A percentile compares a stretch with the other conserved stretches of the same genome.
These are phyloP conservation scores for Tuberolachnus salignus DNA, from an alignment of 2,888 invertebrate genomes.

Conservation along the genomic window DNA sequence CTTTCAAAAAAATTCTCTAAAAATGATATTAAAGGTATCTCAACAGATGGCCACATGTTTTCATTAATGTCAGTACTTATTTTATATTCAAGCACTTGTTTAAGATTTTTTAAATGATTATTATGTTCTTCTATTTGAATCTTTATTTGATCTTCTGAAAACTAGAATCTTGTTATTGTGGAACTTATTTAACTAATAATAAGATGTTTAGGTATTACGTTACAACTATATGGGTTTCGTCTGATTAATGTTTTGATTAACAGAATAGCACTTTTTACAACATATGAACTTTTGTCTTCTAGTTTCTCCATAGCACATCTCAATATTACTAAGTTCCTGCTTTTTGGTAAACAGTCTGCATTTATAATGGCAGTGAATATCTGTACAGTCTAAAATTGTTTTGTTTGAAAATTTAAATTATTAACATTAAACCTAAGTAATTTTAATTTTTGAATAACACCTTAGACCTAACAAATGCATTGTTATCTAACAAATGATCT, in stretches of 20 bases:
- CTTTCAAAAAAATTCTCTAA: conserved; percentile 22
- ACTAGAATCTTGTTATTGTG: conserved; percentile 9
- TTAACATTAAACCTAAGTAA: background rate
- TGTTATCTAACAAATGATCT: conserved; percentile 82
- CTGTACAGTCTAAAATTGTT: conserved; percentile 69
- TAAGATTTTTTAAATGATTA: background rate
- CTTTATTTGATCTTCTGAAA: conserved; percentile 26
- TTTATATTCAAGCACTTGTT: conserved; percentile 15
- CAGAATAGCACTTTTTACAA: conserved; percentile 83
- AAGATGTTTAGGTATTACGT: conserved; percentile 63
- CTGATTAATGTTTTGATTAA: conserved; percentile 76
- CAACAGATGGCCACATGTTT: conserved; percentile 30
- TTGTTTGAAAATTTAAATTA: conserved; percentile 9
- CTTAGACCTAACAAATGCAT: conserved; percentile 85
- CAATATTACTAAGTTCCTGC: conserved; percentile 72
- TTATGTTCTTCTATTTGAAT: conserved; percentile 21
- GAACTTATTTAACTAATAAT: background rate
- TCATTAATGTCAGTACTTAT: background rate
- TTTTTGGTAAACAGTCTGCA: conserved; percentile 79
- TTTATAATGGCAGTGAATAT: conserved; percentile 81
- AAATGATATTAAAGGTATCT: conserved; percentile 30
- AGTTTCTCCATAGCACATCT: conserved; percentile 74
- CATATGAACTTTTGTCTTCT: conserved; percentile 81
- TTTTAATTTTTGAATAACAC: conserved; percentile 62
- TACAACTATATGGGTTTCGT: conserved; percentile 84